These are phyloP conservation scores for Excalfactoria chinensis DNA, from an alignment of 2,113 vertebrate species.

Conservation along the genomic window DNA sequence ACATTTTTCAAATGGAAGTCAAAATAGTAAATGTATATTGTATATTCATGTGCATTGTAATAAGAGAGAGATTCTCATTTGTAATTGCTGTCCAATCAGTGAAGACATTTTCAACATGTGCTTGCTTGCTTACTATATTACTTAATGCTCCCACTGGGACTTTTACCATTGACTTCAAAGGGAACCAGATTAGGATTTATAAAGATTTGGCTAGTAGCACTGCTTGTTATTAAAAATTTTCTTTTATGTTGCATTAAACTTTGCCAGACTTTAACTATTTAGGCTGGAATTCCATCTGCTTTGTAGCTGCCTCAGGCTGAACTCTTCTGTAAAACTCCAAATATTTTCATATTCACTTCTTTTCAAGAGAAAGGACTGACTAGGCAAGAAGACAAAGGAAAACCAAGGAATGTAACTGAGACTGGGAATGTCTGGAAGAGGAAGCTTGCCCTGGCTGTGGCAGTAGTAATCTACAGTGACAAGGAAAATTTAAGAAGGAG, in stretches of 20 bases:
- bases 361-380: not conserved
- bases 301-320: constrained; percentile 12
- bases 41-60: not conserved
- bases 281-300: not conserved
- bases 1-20: constrained; percentile 5
- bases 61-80: not conserved
- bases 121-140: constrained; percentile 39
- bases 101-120: constrained; percentile 32
- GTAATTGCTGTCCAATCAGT: constrained; percentile 34
- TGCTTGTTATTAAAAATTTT: constrained; percentile 37
- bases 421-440: not conserved
- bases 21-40: constrained; percentile 16
- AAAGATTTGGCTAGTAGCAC: not conserved
- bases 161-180: constrained; percentile 63
- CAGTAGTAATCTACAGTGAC: not conserved
- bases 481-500: not conserved
- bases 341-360: not conserved
- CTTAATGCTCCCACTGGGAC: constrained; percentile 9
- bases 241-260: constrained; percentile 39
- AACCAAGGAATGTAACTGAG: not conserved
- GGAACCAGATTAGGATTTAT: constrained; percentile 27
- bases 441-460: not conserved
- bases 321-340: constrained; percentile 43
- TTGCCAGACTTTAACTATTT: constrained; percentile 40
- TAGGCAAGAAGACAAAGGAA: not conserved